A percentile compares a stretch with the other conserved stretches of the same genome.
Evolutionary conservation across 2,888 invertebrate genomes (phyloP).

Genomic region (Tenthredo distinguenda): DNA sequence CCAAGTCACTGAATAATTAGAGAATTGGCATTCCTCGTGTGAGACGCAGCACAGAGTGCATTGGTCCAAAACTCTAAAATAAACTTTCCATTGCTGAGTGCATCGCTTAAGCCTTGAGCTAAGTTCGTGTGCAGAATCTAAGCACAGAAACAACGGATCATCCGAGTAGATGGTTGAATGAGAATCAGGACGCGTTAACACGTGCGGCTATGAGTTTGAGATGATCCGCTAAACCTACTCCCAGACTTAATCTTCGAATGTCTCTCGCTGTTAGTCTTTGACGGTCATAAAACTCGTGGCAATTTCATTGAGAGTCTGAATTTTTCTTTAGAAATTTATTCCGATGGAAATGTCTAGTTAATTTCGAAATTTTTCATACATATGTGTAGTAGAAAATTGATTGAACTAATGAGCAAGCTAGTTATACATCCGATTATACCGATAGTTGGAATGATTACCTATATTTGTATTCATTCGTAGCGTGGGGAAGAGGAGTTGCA

Average conservation of each 20-base stretch:
- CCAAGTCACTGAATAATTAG: slow-evolving; percentile 1
- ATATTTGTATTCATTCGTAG: background rate
- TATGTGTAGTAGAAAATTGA: background rate
- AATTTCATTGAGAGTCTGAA: background rate
- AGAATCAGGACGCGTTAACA: slow-evolving; percentile 12
- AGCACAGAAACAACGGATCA: background rate
- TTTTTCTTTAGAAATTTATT: background rate
- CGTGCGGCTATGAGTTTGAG: background rate
- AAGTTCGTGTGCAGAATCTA: background rate
- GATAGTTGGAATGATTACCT: background rate
- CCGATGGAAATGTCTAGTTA: too few relatives aligned
- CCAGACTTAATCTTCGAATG: background rate
- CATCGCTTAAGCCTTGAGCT: slow-evolving; percentile 8
- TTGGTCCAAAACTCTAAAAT: slow-evolving; percentile 26
- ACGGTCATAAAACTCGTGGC: background rate
- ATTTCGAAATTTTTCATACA: too few relatives aligned
- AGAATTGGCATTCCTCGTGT: background rate
- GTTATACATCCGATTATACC: too few relatives aligned
- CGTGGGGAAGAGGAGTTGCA: background rate
- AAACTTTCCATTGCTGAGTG: slow-evolving; percentile 30
- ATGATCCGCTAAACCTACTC: slow-evolving; percentile 10
- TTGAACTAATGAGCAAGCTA: background rate
- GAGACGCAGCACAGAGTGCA: slow-evolving; percentile 8
- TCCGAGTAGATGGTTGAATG: slow-evolving; percentile 1
- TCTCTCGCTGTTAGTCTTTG: background rate